phyloP scores from a whole-genome alignment of 2,888 invertebrate genomes.

The Lasioglossum zephyrum region DNA sequence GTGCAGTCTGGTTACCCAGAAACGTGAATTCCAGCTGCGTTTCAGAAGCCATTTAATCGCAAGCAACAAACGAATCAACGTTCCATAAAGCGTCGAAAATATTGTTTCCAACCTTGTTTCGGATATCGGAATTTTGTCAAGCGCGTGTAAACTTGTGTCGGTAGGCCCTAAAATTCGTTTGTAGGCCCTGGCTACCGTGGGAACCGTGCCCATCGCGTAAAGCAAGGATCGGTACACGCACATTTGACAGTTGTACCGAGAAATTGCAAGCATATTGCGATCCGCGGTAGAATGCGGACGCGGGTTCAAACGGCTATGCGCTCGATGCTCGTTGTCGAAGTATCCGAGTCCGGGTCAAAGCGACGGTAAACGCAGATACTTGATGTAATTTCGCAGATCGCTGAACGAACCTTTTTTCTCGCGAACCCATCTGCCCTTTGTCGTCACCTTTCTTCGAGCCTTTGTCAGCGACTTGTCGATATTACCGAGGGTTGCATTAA shows the following conservation, averaged over 20 bases:
- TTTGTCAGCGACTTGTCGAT: slow-evolving; percentile 34
- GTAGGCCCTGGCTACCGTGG: neutral
- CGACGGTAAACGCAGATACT: slow-evolving; percentile 54
- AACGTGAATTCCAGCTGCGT: neutral
- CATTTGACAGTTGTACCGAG: slow-evolving; percentile 41
- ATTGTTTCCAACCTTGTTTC: neutral
- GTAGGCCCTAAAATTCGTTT: neutral
- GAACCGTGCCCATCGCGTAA: neutral
- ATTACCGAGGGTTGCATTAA: slow-evolving; percentile 3
- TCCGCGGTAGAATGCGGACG: slow-evolving; percentile 8
- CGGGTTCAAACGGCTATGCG: slow-evolving; percentile 49
- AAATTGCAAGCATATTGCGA: slow-evolving; percentile 49
- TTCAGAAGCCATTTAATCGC: neutral
- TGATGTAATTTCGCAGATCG: slow-evolving; percentile 55
- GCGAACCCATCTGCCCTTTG: slow-evolving; percentile 31
- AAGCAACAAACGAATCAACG: neutral
- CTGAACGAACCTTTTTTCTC: slow-evolving; percentile 42
- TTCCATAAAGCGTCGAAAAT: neutral
- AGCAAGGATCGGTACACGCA: slow-evolving; percentile 11
- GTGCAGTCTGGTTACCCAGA: neutral
- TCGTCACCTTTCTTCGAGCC: slow-evolving; percentile 10
- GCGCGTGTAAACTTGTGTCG: neutral
- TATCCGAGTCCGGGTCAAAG: slow-evolving; percentile 55
- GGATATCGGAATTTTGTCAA: neutral
- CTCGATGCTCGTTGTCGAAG: slow-evolving; percentile 53